Evolutionary conservation across 2,888 invertebrate genomes (phyloP), one percentile per base, ranked within the genome.

Genomic region (Leptinotarsa rubiginosa): DNA sequence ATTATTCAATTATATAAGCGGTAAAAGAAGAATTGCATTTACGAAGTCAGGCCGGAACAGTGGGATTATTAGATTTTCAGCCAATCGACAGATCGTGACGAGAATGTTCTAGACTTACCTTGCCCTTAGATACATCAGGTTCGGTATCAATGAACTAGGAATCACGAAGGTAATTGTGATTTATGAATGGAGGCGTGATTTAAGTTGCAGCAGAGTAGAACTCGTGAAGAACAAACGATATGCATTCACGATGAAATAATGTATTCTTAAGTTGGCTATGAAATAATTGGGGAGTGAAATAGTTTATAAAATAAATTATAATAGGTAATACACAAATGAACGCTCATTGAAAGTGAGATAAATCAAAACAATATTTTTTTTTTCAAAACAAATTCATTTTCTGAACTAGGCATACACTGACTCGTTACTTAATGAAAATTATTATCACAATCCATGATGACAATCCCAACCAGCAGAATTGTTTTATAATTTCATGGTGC

Each of bases 61-160:
- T 87, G 85, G 85, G 87, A 87, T 88, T 88, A 88, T 87, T 88
- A 86, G 87, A 88, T 88, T 88, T 87, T 85, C 86, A 85, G 87
- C 86, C 86, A 86, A 88, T 82, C 79, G 82, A 65, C 76, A 70
- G 80, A 73, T 85, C 86, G 86, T 86, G 86, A 86, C 85, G 78
- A 82, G 86, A 86, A 85, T 85, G 82, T 78, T 78, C 81, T 76
- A 84, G 84, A 83, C 83, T 83, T 85, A 85, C 84, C 85, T 86
- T 84, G 84, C 85, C 84, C 84, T 85, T 83, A 85, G 85, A 82
- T 80, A 80, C 69, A 59, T 49, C 52, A 50, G 65, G 65, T 70
- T 72, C 52, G 31, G 18, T 52, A 20, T 31, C 64, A 76, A 69
- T 54, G 74, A 74, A 74, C 66, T 72, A 75, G 41, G 54, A 73